These are phyloP conservation scores for Axinella damicornis DNA, from an alignment of 37 sponge, comb jelly and placozoan species.

Conservation along the genomic window DNA sequence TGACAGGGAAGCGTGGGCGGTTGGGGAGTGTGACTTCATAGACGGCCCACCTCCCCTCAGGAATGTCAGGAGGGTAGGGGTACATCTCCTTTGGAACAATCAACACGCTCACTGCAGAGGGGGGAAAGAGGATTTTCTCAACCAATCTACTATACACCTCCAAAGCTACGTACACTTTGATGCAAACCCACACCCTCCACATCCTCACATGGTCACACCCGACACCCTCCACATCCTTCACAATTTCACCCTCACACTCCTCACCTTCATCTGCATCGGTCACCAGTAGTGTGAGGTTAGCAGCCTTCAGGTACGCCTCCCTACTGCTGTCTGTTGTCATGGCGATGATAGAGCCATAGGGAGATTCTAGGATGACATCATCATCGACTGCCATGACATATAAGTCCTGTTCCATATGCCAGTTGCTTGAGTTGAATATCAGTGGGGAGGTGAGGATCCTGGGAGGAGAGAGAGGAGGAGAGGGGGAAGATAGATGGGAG, in stretches of 20 bases:
- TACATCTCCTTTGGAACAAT: constrained; percentile 63
- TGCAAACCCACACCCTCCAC: too few species aligned
- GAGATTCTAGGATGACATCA: constrained; percentile 73
- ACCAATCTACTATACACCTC: constrained; percentile 2
- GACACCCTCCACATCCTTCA: too few species aligned
- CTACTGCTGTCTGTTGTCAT: not conserved
- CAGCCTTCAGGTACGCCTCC: not conserved
- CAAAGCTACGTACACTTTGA: not conserved
- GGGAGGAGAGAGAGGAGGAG: too few species aligned
- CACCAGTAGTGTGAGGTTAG: constrained; percentile 53
- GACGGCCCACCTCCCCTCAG: constrained; percentile 86
- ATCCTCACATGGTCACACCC: too few species aligned
- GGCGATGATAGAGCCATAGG: constrained; percentile 59
- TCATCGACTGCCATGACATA: constrained; percentile 79
- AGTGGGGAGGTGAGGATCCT: constrained; percentile 37
- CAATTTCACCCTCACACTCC: not conserved
- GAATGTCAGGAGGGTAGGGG: constrained; percentile 72
- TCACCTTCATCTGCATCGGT: constrained; percentile 79
- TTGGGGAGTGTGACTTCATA: constrained; percentile 80
- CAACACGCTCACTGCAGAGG: constrained; percentile 69
- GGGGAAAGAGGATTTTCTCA: not conserved
- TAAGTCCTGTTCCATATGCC: constrained; percentile 66
- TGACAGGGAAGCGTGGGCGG: constrained; percentile 62
- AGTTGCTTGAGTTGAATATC: constrained; percentile 75
- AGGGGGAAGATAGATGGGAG: too few species aligned